Base-by-base conservation (phyloP, 2,888 invertebrate species). In the Himalopsyche japonica region DNA sequence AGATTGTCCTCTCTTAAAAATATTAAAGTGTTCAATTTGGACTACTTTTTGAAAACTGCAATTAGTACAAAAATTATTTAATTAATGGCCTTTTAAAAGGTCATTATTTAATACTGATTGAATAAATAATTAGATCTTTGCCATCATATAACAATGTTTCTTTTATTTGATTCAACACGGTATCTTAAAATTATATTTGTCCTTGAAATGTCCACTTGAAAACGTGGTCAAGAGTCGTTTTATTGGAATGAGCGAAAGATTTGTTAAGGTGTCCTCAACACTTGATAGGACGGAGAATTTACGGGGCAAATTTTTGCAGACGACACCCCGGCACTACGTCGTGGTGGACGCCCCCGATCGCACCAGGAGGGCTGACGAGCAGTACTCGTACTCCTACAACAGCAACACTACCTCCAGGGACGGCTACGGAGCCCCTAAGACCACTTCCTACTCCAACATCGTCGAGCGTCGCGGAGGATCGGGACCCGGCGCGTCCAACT, bases 261-360 rank as follows among this genome's bases (percentile, higher is more conserved):
- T 70, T 57, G 57, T 57, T 15, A 70, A 6, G 70, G 70, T 27
- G 70, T 70, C 27, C 24, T 24, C 70, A 70, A 70, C 27, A 70
- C 27, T 70, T 70, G 78, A 78, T 78, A 20, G 78, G 78, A 24
- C 43, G 78, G 37, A 78, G 78, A 30, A 78, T 18, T 78, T 78
- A 78, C 30, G 48, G 30, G 70, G 90, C 89, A 90, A 90, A 92
- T 93, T 93, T 92, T 93, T 94, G 92, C 94, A 97, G 97, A 97
- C 95, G 97, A 97, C 95, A 92, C 96, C 97, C 89, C 95, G 97
- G 91, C 95, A 96, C 94, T 96, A 96, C 93, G 95, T 96, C 92
- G 95, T 96, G 91, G 95, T 95, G 91, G 96, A 96, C 90, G 94
- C 95, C 88, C 94, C 95, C 86, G 93, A 95, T 89, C 91, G 93